Conservation (phyloP, 2,113 vertebrate species). For the Ibidorhyncha struthersii region DNA sequence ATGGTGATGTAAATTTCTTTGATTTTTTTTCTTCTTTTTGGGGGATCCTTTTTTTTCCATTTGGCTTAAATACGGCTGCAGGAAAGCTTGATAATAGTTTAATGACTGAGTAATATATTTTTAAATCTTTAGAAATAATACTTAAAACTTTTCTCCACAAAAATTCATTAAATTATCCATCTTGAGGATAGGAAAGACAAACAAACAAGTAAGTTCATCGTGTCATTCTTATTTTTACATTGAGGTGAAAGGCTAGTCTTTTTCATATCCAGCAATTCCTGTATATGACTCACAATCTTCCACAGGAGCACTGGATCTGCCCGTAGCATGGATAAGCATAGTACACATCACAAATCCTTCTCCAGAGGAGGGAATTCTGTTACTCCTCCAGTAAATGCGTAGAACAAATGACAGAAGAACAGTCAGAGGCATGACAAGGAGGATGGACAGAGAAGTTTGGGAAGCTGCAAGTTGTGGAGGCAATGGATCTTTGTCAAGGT, state of each 20-base stretch:
- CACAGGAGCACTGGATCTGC: neutral
- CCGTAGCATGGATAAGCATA: neutral
- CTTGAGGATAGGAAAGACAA: neutral
- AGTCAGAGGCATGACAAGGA: neutral
- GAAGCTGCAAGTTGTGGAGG: neutral
- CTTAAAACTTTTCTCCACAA: neutral
- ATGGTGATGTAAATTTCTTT: neutral
- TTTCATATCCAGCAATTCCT: neutral
- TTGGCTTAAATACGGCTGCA: neutral
- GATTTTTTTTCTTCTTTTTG: neutral
- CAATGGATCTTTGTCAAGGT: neutral
- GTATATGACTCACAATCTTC: accelerated
- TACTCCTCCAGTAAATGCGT: neutral
- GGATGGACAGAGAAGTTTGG: neutral
- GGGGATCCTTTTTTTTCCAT: neutral
- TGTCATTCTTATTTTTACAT: neutral
- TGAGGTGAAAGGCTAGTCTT: neutral
- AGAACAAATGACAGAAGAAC: neutral
- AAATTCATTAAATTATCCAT: neutral
- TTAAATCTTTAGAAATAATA: neutral
- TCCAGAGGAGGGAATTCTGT: neutral
- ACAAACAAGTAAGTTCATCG: neutral
- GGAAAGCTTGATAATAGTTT: neutral
- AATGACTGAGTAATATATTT: neutral
- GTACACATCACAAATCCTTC: too few relatives aligned